phyloP scores from a whole-genome alignment of 2,888 invertebrate species.

The Esperia sulphurella region DNA sequence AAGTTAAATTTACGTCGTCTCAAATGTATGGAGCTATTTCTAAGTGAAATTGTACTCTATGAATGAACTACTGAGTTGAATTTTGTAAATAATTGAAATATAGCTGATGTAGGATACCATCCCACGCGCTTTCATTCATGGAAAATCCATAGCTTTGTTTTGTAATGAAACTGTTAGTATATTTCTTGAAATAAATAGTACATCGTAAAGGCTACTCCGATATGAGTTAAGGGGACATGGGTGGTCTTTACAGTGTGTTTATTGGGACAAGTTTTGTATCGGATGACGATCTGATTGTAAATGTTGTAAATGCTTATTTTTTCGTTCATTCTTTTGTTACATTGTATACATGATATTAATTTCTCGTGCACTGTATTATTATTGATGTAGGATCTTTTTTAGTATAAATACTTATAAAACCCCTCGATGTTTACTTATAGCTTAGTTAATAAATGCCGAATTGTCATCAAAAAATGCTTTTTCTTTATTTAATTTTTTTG shows the following conservation, averaged over 20 bases:
- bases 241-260: constrained; percentile 50
- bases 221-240: constrained; percentile 35
- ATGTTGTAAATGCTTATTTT: background rate
- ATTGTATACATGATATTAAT: background rate
- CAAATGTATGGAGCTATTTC: constrained; percentile 10
- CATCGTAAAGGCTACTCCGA: constrained; percentile 27
- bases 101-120: constrained; percentile 53
- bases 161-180: constrained; percentile 71
- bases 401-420: no score
- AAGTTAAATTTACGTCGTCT: constrained; percentile 23
- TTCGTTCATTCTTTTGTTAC: background rate
- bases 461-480: no score
- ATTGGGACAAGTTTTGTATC: constrained; percentile 21
- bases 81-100: constrained; percentile 21
- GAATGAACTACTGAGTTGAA: constrained; percentile 17
- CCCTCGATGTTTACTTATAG: no score
- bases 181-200: constrained; percentile 64
- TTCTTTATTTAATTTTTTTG: no score
- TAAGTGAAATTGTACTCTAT: constrained; percentile 27
- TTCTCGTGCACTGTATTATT: no score
- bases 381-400: no score
- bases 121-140: constrained; percentile 73
- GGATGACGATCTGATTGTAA: background rate
- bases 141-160: constrained; percentile 66
- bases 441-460: no score